These are phyloP conservation scores for Heteractis magnifica DNA, from an alignment of 92 coral and sea anemone species.

Conservation along the genomic window DNA sequence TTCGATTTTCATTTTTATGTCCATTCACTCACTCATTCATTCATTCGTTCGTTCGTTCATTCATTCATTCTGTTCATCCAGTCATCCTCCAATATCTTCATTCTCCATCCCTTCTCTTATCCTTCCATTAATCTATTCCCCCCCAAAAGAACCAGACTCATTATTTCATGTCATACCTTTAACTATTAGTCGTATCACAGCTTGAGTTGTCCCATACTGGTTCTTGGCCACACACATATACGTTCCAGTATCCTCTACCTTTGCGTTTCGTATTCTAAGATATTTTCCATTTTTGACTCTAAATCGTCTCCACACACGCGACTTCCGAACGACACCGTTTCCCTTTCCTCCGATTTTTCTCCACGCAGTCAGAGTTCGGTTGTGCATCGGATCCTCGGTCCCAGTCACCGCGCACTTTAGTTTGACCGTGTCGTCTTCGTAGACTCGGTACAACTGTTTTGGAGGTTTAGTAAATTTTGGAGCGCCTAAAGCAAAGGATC, in stretches of 20 bases:
- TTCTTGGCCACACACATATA: constrained; percentile 69
- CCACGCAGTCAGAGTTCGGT: constrained; percentile 82
- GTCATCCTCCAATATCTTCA: background rate
- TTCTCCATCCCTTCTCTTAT: background rate
- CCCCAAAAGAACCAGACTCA: background rate
- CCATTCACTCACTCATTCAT: too few relatives aligned
- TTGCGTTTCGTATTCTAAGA: constrained; percentile 61
- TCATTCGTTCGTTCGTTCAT: background rate
- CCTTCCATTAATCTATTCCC: background rate
- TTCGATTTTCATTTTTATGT: too few relatives aligned
- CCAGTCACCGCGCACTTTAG: constrained; percentile 75
- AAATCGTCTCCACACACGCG: constrained; percentile 36
- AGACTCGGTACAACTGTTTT: constrained; percentile 49
- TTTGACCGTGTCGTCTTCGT: constrained; percentile 66
- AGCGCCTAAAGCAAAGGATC: constrained; percentile 17
- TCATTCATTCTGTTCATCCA: background rate
- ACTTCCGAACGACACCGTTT: background rate
- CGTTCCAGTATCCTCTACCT: constrained; percentile 59
- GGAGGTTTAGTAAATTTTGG: constrained; percentile 52
- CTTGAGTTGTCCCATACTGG: constrained; percentile 43
- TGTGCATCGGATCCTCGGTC: constrained; percentile 50
- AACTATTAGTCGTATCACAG: constrained; percentile 49
- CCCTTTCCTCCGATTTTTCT: constrained; percentile 24
- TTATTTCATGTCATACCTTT: constrained; percentile 46
- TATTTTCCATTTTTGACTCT: constrained; percentile 41